phyloP scores from a whole-genome alignment of 2,888 invertebrate genomes.

The Drosophila colorata region DNA sequence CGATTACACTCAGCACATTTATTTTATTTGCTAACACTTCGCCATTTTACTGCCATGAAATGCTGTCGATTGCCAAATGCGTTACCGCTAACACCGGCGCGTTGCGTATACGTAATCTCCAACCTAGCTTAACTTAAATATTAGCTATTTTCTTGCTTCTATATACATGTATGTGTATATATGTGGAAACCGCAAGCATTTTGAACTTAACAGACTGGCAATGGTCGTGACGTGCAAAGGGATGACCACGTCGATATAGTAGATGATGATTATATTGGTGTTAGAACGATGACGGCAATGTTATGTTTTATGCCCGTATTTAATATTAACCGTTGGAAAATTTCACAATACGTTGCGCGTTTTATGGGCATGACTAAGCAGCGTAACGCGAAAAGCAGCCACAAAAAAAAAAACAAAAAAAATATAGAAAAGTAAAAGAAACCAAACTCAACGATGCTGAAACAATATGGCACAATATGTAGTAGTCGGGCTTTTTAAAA shows the following conservation, averaged over 20 bases:
- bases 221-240: not conserved
- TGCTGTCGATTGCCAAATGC: not conserved
- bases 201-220: conserved; percentile 51
- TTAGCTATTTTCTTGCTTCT: conserved; percentile 10
- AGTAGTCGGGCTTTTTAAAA: conserved; percentile 20
- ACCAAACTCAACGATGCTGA: conserved; percentile 60
- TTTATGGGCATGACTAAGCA: conserved; percentile 72
- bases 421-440: conserved; percentile 5
- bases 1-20: not conserved
- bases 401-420: conserved; percentile 5
- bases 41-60: conserved; percentile 18
- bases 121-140: not conserved
- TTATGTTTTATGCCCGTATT: conserved; percentile 47
- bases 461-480: conserved; percentile 60
- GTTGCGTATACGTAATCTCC: conserved; percentile 29
- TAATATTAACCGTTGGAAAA: conserved; percentile 64
- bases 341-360: conserved; percentile 44
- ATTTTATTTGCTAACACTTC: conserved; percentile 2
- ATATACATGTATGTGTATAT: not conserved
- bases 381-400: conserved; percentile 28
- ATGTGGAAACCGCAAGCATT: conserved; percentile 39
- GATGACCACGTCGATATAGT: conserved; percentile 24
- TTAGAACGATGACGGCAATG: conserved; percentile 15
- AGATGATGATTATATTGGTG: conserved; percentile 38
- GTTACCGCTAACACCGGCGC: not conserved